Conservation (phyloP, 2,113 vertebrate species). For the Pionites leucogaster region DNA sequence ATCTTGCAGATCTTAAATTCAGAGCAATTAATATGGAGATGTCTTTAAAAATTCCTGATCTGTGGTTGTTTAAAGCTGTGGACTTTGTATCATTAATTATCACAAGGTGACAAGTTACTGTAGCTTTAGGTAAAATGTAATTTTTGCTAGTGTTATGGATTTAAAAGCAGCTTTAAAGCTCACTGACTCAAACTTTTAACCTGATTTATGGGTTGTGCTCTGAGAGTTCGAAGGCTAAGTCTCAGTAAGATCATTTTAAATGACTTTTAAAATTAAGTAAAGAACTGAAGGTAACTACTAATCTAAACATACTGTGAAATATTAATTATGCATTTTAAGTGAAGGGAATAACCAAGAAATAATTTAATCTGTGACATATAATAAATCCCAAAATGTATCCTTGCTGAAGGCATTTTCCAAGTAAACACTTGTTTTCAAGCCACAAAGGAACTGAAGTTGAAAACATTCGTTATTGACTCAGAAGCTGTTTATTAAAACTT, state of each 20-base stretch:
- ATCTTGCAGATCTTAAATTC: not conserved
- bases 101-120: not conserved
- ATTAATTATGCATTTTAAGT: slow-evolving; percentile 74
- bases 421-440: slow-evolving; percentile 70
- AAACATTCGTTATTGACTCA: slow-evolving; percentile 53
- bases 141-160: slow-evolving; percentile 41
- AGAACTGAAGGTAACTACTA: slow-evolving; percentile 60
- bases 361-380: slow-evolving; percentile 71
- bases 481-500: slow-evolving; percentile 61
- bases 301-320: slow-evolving; percentile 68
- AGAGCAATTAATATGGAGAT: not conserved
- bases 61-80: not conserved
- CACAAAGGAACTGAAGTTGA: slow-evolving; percentile 67
- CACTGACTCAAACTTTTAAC: slow-evolving; percentile 65
- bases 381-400: slow-evolving; percentile 67
- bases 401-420: slow-evolving; percentile 67
- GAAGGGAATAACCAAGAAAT: slow-evolving; percentile 70
- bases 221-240: slow-evolving; percentile 56
- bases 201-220: slow-evolving; percentile 71
- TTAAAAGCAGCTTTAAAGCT: slow-evolving; percentile 60
- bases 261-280: slow-evolving; percentile 72
- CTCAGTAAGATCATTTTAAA: slow-evolving; percentile 53
- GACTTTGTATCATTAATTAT: slow-evolving; percentile 31
- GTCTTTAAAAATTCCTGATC: not conserved
- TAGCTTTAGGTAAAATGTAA: slow-evolving; percentile 34